Evolutionary conservation across 2,888 invertebrate species (phyloP).

Genomic region (Sinelater perroti): DNA sequence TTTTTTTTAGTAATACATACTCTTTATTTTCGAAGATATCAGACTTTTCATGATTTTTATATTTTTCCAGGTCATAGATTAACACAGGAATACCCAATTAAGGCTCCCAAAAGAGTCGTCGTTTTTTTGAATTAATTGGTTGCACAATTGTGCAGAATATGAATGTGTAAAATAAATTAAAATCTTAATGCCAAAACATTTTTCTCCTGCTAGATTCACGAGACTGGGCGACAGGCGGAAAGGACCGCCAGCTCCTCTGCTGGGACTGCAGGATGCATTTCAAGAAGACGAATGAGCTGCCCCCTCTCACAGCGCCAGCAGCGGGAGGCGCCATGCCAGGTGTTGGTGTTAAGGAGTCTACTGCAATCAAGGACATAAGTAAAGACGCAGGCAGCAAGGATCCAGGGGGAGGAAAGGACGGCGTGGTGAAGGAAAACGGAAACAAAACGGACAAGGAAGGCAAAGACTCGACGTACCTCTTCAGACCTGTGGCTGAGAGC

Average conservation of each 20-base stretch:
- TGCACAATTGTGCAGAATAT: no score
- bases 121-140: no score
- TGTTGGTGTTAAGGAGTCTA: conserved; percentile 37
- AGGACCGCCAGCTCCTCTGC: conserved; percentile 75
- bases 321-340: conserved; percentile 45
- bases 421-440: conserved; percentile 22
- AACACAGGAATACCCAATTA: no score
- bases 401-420: conserved; percentile 21
- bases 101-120: no score
- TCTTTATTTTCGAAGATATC: no score
- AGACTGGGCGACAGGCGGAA: conserved; percentile 78
- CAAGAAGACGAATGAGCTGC: conserved; percentile 81
- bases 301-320: conserved; percentile 63
- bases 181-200: no score
- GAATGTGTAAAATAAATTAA: no score
- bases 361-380: conserved; percentile 30
- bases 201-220: conserved; percentile 73
- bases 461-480: conserved; percentile 44
- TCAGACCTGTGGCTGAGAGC: conserved; percentile 62
- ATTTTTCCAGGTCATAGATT: no score
- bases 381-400: conserved; percentile 32
- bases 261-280: conserved; percentile 78
- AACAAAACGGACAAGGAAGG: conserved; percentile 29
- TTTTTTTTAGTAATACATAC: no score
- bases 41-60: no score